Percentiles rank a stretch among this genome's conserved stretches.
Conservation (phyloP, 2,113 vertebrate genomes). For the Cheirogaleus medius region DNA sequence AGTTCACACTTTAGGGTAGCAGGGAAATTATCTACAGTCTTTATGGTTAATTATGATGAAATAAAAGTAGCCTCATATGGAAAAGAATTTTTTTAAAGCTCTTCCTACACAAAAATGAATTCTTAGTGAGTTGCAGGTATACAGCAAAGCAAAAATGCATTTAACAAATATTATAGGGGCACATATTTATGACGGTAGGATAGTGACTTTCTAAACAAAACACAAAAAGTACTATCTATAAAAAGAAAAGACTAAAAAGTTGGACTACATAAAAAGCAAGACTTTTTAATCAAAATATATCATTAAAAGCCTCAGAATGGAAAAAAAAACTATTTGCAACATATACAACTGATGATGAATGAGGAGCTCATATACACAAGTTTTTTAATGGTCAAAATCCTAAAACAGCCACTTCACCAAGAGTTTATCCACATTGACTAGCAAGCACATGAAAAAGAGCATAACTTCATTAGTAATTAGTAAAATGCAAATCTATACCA, state of each 20-base stretch:
- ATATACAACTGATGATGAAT: neutral
- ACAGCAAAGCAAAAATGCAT: neutral
- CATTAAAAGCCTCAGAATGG: neutral
- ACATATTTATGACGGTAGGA: neutral
- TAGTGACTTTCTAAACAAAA: neutral
- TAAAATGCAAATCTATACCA: neutral
- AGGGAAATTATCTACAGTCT: neutral
- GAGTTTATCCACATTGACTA: neutral
- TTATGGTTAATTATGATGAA: neutral
- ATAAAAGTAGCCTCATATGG: neutral
- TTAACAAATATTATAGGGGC: neutral
- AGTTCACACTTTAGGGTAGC: neutral
- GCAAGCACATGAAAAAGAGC: neutral
- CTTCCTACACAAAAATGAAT: neutral
- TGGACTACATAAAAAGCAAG: neutral
- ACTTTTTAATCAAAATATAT: neutral
- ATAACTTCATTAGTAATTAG: neutral
- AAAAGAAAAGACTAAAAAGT: neutral
- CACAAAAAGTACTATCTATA: neutral
- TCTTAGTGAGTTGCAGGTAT: neutral
- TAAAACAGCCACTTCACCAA: neutral
- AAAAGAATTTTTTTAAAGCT: neutral
- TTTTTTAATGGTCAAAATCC: neutral
- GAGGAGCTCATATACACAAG: neutral
- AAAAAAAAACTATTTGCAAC: neutral